Conservation (phyloP, 2,888 invertebrate genomes). For the Drosophila conformis region DNA sequence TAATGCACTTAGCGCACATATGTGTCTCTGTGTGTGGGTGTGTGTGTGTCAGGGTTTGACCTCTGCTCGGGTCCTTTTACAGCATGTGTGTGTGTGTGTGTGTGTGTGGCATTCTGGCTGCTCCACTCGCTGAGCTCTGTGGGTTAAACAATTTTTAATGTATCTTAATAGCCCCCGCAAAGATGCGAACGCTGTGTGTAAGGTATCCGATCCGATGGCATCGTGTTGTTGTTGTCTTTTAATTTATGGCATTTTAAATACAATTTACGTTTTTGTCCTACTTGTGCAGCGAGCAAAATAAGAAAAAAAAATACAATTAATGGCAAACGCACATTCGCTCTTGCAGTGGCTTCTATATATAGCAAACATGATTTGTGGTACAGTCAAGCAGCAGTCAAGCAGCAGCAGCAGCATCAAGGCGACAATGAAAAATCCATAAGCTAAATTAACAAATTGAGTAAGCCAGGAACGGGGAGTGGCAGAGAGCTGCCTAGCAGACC, state of each 20-base stretch:
- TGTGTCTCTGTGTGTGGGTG: background rate
- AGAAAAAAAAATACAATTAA: background rate
- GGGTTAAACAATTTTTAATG: constrained; percentile 67
- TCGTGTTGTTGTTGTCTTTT: constrained; percentile 56
- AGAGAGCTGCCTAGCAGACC: background rate
- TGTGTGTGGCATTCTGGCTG: constrained; percentile 5
- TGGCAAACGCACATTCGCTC: background rate
- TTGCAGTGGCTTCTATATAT: background rate
- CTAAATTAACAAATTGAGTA: constrained; percentile 71
- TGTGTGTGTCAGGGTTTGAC: constrained; percentile 37
- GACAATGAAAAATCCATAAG: constrained; percentile 62
- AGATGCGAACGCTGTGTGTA: constrained; percentile 18
- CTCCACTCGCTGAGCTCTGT: constrained; percentile 12
- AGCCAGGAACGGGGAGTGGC: constrained; percentile 29
- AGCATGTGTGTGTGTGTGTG: background rate
- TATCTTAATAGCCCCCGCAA: constrained; percentile 61
- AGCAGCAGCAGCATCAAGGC: constrained; percentile 9
- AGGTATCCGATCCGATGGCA: background rate
- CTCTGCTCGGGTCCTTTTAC: constrained; percentile 36
- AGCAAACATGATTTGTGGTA: constrained; percentile 62
- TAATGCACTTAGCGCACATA: constrained; percentile 15
- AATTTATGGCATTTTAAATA: constrained; percentile 77
- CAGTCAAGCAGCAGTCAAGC: constrained; percentile 3
- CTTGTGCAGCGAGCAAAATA: background rate
- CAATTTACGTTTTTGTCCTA: constrained; percentile 57